A percentile compares a stretch with the other conserved stretches of the same genome.
Evolutionary conservation across 2,797 vertebrate species (phyloP).

Genomic region (Emydoidea blandingii): DNA sequence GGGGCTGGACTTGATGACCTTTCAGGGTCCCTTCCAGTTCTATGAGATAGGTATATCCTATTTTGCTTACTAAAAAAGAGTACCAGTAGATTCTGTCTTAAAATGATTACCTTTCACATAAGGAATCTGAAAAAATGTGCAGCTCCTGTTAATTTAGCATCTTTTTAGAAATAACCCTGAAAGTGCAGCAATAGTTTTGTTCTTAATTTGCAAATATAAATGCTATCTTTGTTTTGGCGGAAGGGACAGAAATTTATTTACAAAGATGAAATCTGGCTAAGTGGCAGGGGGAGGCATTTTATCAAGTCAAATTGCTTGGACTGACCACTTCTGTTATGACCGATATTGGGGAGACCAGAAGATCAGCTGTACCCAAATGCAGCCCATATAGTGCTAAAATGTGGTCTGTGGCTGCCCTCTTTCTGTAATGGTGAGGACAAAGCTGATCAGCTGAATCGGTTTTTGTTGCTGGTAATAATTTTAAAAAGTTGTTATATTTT

Average conservation of each 20-base stretch:
- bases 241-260: not conserved
- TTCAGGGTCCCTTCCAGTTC: too few relatives aligned
- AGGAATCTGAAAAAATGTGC: not conserved
- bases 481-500: not conserved
- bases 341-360: not conserved
- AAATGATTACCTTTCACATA: not conserved
- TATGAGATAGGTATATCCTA: not conserved
- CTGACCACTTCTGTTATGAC: not conserved
- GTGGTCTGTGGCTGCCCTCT: not conserved
- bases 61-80: not conserved
- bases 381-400: not conserved
- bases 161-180: not conserved
- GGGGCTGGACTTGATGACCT: too few relatives aligned
- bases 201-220: not conserved
- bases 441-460: not conserved
- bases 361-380: not conserved
- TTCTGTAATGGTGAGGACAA: not conserved
- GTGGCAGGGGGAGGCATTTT: not conserved
- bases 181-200: not conserved
- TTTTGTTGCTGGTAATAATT: not conserved
- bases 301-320: not conserved
- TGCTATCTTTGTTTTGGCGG: not conserved
- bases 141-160: not conserved
- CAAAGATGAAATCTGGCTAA: not conserved
- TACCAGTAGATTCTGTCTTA: not conserved